These are phyloP conservation scores for Peromyscus californicus DNA, from an alignment of 2,113 vertebrate genomes.

Conservation along the genomic window DNA sequence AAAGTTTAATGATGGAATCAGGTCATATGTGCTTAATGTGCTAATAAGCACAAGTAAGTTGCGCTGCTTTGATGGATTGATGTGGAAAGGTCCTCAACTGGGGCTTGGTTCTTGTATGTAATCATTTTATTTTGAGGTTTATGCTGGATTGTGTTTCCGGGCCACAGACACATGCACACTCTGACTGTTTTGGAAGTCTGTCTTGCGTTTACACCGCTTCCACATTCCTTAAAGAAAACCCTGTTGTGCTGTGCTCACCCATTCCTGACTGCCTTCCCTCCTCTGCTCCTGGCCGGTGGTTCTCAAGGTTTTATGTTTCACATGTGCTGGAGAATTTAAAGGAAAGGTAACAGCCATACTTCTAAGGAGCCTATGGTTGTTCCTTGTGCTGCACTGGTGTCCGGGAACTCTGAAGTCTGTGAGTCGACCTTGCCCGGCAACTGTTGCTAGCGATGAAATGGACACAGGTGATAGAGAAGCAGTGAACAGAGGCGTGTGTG, in stretches of 20 bases:
- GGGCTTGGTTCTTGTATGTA: neutral
- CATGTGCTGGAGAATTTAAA: neutral
- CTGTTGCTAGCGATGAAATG: neutral
- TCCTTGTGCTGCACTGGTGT: neutral
- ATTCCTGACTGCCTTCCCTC: neutral
- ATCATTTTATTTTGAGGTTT: neutral
- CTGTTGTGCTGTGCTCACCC: neutral
- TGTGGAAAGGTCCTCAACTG: conserved; percentile 10
- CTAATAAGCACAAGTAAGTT: conserved; percentile 22
- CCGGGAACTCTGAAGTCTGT: neutral
- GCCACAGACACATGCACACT: neutral
- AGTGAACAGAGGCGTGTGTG: neutral
- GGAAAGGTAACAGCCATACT: neutral
- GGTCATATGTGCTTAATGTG: conserved; percentile 55
- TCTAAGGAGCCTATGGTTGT: neutral
- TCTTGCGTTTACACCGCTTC: neutral
- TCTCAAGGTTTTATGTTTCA: neutral
- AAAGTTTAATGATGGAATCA: conserved; percentile 66
- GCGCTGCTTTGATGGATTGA: neutral
- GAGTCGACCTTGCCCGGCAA: neutral
- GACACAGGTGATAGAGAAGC: neutral
- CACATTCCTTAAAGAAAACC: conserved; percentile 7
- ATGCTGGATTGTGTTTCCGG: neutral
- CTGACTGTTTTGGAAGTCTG: neutral
- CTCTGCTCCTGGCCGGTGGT: neutral